phyloP scores from a whole-genome alignment of 2,113 vertebrate species.

The Gymnorhina tibicen region DNA sequence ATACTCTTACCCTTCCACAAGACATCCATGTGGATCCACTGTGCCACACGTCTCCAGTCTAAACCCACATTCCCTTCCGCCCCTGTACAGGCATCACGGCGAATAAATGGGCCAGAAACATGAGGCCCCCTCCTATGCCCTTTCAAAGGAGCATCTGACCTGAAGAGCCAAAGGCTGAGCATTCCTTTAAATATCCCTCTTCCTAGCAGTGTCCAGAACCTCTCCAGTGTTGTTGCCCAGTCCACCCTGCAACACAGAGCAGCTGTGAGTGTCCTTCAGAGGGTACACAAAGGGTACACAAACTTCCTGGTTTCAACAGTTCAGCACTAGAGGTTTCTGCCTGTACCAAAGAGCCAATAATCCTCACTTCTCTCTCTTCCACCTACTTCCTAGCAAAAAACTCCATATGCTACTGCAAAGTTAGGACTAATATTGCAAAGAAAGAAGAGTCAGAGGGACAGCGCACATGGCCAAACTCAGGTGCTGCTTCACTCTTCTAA shows the following conservation, averaged over 20 bases:
- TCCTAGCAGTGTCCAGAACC: background rate
- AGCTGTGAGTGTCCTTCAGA: background rate
- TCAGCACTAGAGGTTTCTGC: background rate
- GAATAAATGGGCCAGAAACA: background rate
- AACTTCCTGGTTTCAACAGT: background rate
- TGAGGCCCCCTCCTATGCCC: no score
- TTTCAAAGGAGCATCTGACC: background rate
- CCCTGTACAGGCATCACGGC: background rate
- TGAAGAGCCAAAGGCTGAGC: background rate
- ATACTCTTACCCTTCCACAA: background rate
- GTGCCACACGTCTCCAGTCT: background rate
- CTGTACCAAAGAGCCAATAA: background rate
- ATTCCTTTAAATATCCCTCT: background rate
- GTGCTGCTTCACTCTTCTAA: background rate
- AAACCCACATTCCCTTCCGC: background rate
- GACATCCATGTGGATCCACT: background rate
- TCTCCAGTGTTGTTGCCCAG: background rate
- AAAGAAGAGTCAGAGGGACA: background rate
- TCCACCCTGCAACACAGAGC: background rate
- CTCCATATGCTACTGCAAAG: background rate
- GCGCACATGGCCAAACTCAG: background rate
- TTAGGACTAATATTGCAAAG: background rate
- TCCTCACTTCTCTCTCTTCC: background rate
- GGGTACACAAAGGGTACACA: background rate
- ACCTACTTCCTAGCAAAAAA: background rate